Evolutionary conservation across 53 echinoderm and acorn worm species (phyloP).

Genomic region (Pentamera pediparva): DNA sequence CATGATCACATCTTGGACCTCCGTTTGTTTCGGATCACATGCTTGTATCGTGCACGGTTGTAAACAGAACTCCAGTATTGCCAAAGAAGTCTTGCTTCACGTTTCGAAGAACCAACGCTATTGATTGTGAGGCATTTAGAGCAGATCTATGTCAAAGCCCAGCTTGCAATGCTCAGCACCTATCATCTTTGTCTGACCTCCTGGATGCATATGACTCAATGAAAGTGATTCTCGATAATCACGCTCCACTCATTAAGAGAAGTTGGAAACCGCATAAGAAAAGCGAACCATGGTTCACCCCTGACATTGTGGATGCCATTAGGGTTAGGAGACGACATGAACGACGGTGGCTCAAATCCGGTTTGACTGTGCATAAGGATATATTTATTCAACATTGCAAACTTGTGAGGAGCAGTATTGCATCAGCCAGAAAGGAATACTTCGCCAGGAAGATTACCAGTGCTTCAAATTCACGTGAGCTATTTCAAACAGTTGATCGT

Average conservation of each 20-base stretch:
- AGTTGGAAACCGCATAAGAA: background rate
- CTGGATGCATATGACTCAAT: too few species aligned
- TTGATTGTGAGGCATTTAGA: background rate
- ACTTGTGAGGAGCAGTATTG: too few species aligned
- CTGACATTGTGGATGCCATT: background rate
- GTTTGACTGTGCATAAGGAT: background rate
- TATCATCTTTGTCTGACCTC: too few species aligned
- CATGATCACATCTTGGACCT: background rate
- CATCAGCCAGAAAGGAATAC: background rate
- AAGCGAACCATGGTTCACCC: background rate
- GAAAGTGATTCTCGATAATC: background rate
- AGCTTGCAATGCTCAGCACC: background rate
- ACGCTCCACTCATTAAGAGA: too few species aligned
- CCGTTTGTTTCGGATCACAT: too few species aligned
- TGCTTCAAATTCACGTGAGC: too few species aligned
- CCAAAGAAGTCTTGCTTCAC: too few species aligned
- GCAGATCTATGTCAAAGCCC: background rate
- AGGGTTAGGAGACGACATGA: background rate
- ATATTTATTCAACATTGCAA: background rate
- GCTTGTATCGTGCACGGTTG: too few species aligned
- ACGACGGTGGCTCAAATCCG: background rate
- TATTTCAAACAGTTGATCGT: too few species aligned
- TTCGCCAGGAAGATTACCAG: background rate
- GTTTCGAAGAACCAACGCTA: background rate
- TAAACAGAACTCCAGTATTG: too few species aligned